A percentile compares a stretch with the other conserved stretches of the same genome.
These are phyloP conservation scores for Falco berigora DNA, from an alignment of 2,797 vertebrate genomes.

Conservation along the genomic window DNA sequence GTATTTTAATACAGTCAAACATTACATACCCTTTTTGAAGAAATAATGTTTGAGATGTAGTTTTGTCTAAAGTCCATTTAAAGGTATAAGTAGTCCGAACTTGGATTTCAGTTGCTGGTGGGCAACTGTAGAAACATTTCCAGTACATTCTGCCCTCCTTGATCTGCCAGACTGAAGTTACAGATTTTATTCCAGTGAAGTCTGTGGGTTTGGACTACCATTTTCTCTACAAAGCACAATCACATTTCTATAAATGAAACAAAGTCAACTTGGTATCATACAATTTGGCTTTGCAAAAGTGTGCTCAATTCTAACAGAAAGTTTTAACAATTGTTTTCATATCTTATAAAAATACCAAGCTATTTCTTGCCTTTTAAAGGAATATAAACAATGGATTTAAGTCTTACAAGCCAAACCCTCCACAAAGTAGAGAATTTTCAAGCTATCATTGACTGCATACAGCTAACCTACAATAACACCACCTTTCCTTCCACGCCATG, in stretches of 20 bases:
- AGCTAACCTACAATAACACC: neutral
- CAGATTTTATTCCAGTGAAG: neutral
- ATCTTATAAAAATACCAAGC: neutral
- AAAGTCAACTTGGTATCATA: neutral
- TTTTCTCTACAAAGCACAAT: neutral
- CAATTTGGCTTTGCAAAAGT: neutral
- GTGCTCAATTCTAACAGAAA: neutral
- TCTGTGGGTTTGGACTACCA: neutral
- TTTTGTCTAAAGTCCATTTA: neutral
- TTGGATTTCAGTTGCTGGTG: neutral
- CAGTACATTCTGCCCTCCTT: neutral
- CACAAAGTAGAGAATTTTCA: neutral
- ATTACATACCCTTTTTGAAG: neutral
- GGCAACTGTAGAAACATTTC: neutral
- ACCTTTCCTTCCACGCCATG: neutral
- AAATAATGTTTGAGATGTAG: neutral
- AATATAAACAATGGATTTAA: neutral
- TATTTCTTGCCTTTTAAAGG: neutral
- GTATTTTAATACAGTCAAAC: neutral
- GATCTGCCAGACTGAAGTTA: neutral
- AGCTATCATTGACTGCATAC: neutral
- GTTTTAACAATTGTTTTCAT: neutral
- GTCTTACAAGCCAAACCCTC: no score
- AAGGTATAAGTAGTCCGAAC: neutral
- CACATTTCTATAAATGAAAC: neutral